These are phyloP conservation scores for Sebastes wilsoni DNA, from an alignment of 2,797 vertebrate species.

Conservation along the genomic window DNA sequence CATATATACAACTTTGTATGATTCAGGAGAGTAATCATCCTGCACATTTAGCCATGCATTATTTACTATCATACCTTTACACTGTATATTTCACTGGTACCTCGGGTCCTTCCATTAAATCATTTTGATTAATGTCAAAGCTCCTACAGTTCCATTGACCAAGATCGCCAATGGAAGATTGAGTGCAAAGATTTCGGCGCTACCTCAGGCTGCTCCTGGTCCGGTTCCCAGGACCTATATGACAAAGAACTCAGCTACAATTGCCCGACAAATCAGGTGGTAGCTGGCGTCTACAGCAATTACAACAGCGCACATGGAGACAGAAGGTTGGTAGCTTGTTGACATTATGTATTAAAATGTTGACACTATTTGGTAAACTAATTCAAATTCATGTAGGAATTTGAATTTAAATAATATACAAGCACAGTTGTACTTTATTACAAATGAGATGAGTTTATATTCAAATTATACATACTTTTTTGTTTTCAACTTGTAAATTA, in stretches of 20 bases:
- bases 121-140: neutral
- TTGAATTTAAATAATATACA: neutral
- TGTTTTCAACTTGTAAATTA: too few relatives aligned
- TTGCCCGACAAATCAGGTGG: neutral
- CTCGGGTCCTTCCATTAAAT: neutral
- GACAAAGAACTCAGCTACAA: neutral
- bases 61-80: neutral
- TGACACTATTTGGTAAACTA: neutral
- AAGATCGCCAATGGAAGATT: conserved; percentile 5
- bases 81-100: neutral
- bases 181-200: neutral
- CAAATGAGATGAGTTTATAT: neutral
- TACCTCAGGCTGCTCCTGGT: neutral
- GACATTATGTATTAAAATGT: too few relatives aligned
- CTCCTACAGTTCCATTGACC: neutral
- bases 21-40: neutral
- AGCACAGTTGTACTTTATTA: neutral
- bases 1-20: neutral
- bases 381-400: neutral
- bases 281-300: neutral
- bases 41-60: neutral
- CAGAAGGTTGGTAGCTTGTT: neutral
- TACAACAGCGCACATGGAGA: rapidly evolving
- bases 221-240: neutral
- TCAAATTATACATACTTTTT: too few relatives aligned